Percentiles rank a stretch among this genome's conserved stretches.
phyloP scores from a whole-genome alignment of 2,888 invertebrate species.

The Erebia ligea region DNA sequence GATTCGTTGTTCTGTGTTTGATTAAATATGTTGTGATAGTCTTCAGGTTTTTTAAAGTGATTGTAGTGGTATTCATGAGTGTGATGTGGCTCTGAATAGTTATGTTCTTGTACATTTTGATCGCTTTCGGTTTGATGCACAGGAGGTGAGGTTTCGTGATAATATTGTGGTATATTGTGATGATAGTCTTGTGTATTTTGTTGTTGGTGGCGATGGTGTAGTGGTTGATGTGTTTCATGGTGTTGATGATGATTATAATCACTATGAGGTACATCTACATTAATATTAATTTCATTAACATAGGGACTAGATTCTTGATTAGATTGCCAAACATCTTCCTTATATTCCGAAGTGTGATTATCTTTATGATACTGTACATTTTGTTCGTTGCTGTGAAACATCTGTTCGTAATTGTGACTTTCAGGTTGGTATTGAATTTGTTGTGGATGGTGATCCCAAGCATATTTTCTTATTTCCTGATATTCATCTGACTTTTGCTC shows the following conservation, averaged over 20 bases:
- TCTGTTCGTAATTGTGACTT: constrained; percentile 41
- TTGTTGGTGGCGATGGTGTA: constrained; percentile 17
- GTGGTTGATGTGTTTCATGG: constrained; percentile 38
- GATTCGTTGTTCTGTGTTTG: constrained; percentile 26
- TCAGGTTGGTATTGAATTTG: constrained; percentile 43
- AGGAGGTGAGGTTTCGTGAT: constrained; percentile 4
- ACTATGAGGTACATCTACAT: background rate
- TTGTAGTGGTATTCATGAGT: constrained; percentile 39
- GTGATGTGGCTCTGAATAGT: constrained; percentile 20
- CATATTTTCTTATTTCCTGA: constrained; percentile 64
- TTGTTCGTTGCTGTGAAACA: background rate
- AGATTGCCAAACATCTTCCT: constrained; percentile 25
- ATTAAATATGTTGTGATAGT: constrained; percentile 41
- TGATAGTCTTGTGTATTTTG: constrained; percentile 37
- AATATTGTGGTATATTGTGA: constrained; percentile 39
- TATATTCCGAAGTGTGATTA: constrained; percentile 20
- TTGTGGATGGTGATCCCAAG: constrained; percentile 57
- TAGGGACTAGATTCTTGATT: constrained; percentile 34
- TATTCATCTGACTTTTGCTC: constrained; percentile 51
- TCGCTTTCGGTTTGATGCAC: background rate
- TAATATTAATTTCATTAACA: background rate
- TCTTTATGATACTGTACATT: background rate
- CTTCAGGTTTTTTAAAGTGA: constrained; percentile 37
- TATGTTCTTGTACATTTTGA: constrained; percentile 14
- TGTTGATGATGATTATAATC: constrained; percentile 27